Evolutionary conservation across 1,140 invertebrate genomes (phyloP), one percentile per base, ranked within the genome.

Genomic region (Maniola jurtina): DNA sequence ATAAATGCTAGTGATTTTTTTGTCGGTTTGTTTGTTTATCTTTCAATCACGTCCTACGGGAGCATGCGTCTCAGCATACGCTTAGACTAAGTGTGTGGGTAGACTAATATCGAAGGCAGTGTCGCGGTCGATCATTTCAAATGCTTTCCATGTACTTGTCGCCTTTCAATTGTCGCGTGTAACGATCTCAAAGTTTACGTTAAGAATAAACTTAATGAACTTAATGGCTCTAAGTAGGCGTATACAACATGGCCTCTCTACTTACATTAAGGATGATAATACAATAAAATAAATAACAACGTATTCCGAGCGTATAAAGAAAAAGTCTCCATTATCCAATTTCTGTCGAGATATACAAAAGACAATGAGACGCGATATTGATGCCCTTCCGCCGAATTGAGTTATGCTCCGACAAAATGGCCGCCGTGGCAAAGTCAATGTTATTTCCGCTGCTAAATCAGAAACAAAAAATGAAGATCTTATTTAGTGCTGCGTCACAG

Each of bases 311-410:
- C 42, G 36, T 57, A 48, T 34, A 55, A 64, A 63, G 64, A 52
- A 70, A 63, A 47, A 61, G 33, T 65, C 60, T 64, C 60, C 61
- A 73, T 73, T 73, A 73, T 73, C 68, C 71, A 73, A 73, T 70
- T 66, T 72, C 59, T 65, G 58, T 56, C 34, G 64, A 62, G 60
- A 71, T 54, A 56, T 66, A 68, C 62, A 72, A 66, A 25, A 68
- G 65, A 68, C 69, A 73, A 71, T 68, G 69, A 68, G 59, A 58
- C 47, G 64, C 48, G 63, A 62, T 73, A 71, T 73, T 68, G 72
- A 73, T 66, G 66, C 66, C 60, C 60, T 71, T 70, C 58, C 50
- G 36, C 25, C 61, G 60, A 70, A 70, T 72, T 62, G 66, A 72
- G 70, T 72, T 72, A 72, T 72, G 66, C 38, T 34, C 55, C 40